Evolutionary conservation across 2,888 invertebrate species (phyloP).

Genomic region (Oasisia sp.): DNA sequence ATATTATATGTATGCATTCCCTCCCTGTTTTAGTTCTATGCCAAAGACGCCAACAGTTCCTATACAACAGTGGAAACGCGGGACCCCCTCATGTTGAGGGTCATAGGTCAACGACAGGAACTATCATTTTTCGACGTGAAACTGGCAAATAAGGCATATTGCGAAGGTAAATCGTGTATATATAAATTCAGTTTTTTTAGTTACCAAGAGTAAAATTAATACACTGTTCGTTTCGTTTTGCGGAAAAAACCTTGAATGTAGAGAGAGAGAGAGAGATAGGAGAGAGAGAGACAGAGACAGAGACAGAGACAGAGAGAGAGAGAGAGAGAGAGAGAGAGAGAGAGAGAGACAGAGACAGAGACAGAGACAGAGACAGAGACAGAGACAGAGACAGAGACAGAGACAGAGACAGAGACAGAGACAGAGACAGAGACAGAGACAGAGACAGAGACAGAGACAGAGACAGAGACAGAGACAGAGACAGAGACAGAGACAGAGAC

Average conservation of each 20-base stretch:
- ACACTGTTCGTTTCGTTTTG: neutral
- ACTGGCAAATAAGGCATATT: slow-evolving; percentile 60
- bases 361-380: too few relatives aligned
- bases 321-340: too few relatives aligned
- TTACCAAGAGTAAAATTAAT: neutral
- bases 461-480: too few relatives aligned
- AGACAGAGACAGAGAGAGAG: too few relatives aligned
- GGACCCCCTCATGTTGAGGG: slow-evolving; percentile 52
- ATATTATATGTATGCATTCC: neutral
- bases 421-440: too few relatives aligned
- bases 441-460: too few relatives aligned
- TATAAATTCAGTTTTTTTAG: neutral
- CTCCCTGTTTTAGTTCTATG: slow-evolving; percentile 40
- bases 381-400: too few relatives aligned
- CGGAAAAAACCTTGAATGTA: neutral
- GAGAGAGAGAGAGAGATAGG: neutral
- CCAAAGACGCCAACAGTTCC: slow-evolving; percentile 44
- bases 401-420: too few relatives aligned
- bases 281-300: too few relatives aligned
- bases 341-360: too few relatives aligned
- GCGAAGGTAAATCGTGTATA: slow-evolving; percentile 48
- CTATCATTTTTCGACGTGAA: slow-evolving; percentile 62
- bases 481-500: too few relatives aligned
- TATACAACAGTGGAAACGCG: slow-evolving; percentile 47
- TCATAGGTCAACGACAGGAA: slow-evolving; percentile 58